phyloP scores from a whole-genome alignment of 2,797 vertebrate species.

The Lacerta agilis region DNA sequence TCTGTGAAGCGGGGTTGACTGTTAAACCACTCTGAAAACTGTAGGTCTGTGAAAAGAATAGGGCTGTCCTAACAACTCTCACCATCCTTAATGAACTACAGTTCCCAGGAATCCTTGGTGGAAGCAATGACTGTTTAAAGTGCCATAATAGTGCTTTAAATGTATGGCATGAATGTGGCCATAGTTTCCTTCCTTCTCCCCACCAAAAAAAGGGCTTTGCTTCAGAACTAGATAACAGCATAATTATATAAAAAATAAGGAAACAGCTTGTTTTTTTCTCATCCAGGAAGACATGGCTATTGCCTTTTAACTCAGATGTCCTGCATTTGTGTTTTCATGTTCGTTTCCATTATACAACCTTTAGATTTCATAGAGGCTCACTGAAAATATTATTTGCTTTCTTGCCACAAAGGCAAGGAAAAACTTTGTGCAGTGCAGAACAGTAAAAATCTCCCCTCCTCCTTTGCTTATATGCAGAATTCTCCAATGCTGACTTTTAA shows the following conservation, averaged over 20 bases:
- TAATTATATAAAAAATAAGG: slow-evolving; percentile 2
- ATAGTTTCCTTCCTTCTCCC: neutral
- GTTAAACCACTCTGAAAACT: too few relatives aligned
- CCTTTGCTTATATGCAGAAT: neutral
- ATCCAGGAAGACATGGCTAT: neutral
- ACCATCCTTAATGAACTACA: too few relatives aligned
- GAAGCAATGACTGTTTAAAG: too few relatives aligned
- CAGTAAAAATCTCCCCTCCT: neutral
- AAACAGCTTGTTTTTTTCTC: neutral
- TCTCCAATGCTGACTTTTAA: neutral
- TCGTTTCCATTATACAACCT: neutral
- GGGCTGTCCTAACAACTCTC: too few relatives aligned
- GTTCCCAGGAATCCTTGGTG: too few relatives aligned
- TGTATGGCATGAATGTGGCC: too few relatives aligned
- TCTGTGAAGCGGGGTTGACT: too few relatives aligned
- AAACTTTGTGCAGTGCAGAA: neutral
- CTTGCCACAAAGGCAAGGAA: neutral
- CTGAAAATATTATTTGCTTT: neutral
- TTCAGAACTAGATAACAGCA: neutral
- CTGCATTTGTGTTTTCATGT: neutral
- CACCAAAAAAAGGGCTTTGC: neutral
- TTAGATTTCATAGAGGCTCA: neutral
- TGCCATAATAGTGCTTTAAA: too few relatives aligned
- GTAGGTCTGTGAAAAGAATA: too few relatives aligned
- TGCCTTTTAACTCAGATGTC: neutral